Evolutionary conservation across 2,113 vertebrate genomes (phyloP).

Genomic region (Poeciliopsis occidentalis): DNA sequence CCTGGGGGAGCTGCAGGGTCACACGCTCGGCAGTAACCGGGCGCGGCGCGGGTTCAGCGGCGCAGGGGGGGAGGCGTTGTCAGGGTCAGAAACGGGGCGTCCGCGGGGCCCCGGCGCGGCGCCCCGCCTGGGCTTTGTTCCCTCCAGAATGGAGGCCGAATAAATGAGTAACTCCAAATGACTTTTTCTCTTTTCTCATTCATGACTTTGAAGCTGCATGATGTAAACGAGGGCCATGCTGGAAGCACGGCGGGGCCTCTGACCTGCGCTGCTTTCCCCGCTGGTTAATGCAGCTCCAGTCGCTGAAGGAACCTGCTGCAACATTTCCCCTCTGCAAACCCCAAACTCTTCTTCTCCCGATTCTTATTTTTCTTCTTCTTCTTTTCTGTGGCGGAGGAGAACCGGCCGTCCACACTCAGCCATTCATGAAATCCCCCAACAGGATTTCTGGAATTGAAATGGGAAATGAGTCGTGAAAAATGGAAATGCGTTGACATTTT

Average conservation of each 20-base stretch:
- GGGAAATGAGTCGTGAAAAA: slow-evolving; percentile 71
- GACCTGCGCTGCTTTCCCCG: slow-evolving; percentile 60
- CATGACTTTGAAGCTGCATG: slow-evolving; percentile 76
- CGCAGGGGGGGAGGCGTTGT: slow-evolving; percentile 66
- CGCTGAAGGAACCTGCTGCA: slow-evolving; percentile 54
- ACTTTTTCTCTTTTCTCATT: slow-evolving; percentile 79
- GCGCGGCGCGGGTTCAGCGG: slow-evolving; percentile 69
- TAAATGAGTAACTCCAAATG: slow-evolving; percentile 83
- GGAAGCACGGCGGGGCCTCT: slow-evolving; percentile 43
- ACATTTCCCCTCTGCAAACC: slow-evolving; percentile 24
- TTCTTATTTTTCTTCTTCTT: slow-evolving; percentile 7
- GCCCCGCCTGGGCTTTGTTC: slow-evolving; percentile 77
- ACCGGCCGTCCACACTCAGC: slow-evolving; percentile 65
- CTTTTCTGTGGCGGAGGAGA: slow-evolving; percentile 49
- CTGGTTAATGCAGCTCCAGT: slow-evolving; percentile 65
- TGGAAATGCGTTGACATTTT: slow-evolving; percentile 60
- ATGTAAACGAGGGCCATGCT: slow-evolving; percentile 56
- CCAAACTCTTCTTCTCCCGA: too few relatives aligned
- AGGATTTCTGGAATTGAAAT: slow-evolving; percentile 68
- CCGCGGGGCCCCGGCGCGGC: slow-evolving; percentile 62
- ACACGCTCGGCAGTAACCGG: slow-evolving; percentile 73
- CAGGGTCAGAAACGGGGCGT: slow-evolving; percentile 78
- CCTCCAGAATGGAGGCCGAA: slow-evolving; percentile 72
- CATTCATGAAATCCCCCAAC: slow-evolving; percentile 73
- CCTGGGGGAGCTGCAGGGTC: slow-evolving; percentile 79